Evolutionary conservation across 1,140 invertebrate genomes (phyloP).

Genomic region (Tribolium madens): DNA sequence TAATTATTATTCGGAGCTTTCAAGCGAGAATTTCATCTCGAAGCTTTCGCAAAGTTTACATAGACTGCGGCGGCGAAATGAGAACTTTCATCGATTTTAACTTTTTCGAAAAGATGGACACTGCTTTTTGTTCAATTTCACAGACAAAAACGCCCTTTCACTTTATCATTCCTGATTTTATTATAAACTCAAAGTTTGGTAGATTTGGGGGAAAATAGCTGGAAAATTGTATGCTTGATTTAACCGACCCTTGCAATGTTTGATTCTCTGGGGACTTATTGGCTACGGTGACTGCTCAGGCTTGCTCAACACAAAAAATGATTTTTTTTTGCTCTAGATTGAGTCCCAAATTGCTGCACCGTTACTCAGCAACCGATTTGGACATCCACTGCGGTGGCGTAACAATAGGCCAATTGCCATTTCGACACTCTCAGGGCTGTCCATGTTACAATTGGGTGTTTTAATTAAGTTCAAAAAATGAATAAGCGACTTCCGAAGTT

Average conservation of each 20-base stretch:
- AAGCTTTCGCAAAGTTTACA: neutral
- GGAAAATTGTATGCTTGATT: neutral
- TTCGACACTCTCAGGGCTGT: no score
- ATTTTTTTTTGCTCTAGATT: no score
- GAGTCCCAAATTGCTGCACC: no score
- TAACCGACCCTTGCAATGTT: neutral
- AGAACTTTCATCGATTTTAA: constrained; percentile 20
- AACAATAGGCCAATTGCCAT: no score
- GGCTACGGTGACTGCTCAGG: neutral
- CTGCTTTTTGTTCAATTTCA: neutral
- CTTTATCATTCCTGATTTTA: neutral
- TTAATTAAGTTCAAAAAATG: no score
- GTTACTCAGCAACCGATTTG: no score
- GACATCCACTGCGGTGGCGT: no score
- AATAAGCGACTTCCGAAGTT: no score
- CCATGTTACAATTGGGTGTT: no score
- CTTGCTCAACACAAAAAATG: no score
- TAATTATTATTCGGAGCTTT: neutral
- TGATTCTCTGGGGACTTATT: neutral
- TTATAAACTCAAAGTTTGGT: neutral
- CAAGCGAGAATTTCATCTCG: neutral
- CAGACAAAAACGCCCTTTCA: neutral
- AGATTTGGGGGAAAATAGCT: neutral
- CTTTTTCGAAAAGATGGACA: constrained; percentile 13
- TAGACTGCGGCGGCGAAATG: constrained; percentile 2